Base-by-base conservation (phyloP, 2,888 invertebrate species). In the Platycheirus rosarum region DNA sequence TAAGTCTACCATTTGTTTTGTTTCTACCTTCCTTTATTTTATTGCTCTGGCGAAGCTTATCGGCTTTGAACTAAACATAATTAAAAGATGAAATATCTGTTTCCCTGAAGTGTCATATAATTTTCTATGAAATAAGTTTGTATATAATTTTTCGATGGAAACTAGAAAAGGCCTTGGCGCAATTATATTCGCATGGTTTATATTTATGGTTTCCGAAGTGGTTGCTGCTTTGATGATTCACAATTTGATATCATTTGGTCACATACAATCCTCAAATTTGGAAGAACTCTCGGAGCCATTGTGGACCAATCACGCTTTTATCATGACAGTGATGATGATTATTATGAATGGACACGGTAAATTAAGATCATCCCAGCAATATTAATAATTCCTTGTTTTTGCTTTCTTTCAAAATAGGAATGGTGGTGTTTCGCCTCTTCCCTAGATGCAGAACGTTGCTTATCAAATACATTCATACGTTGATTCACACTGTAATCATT, bases 281-380 rank as follows among this genome's bases (percentile, higher is more conserved):
- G n/a, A 44, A 8, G 57, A 57, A 40, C 2, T 57, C 14, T 26
- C 20, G 16, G 29, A 35, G 5, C 20, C 44, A 18, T 8, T 18
- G 44, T 66, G 49, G 37, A 51, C 11, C 1, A 35, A 51, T 35
- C 77, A 66, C 11, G 40, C 57, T 13, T n/a, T 51, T 6, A 57
- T 71, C n/a, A 77, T 77, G 77, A 51, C 13, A 8, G 14, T 40
- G 2, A 32, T 44, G n/a, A 66, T 68, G 73, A 60, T 71, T 46
- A 1, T 68, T 8, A 1, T 62, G 0, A 79, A 73, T 7, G 78
- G 78, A 2, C 73, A 79, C 32, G 78, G 78, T 65, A 23, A 32
- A 5, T 1, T 42, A 5, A 4, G 11, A 2, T 13, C 1, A n/a
- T 8, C 7, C 11, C n/a, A n/a, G n/a, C n/a, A n/a, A 7, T n/a